Evolutionary conservation across 2,888 invertebrate genomes (phyloP), one percentile per base, ranked within the genome.

Genomic region (Archaeoteleia sp.): DNA sequence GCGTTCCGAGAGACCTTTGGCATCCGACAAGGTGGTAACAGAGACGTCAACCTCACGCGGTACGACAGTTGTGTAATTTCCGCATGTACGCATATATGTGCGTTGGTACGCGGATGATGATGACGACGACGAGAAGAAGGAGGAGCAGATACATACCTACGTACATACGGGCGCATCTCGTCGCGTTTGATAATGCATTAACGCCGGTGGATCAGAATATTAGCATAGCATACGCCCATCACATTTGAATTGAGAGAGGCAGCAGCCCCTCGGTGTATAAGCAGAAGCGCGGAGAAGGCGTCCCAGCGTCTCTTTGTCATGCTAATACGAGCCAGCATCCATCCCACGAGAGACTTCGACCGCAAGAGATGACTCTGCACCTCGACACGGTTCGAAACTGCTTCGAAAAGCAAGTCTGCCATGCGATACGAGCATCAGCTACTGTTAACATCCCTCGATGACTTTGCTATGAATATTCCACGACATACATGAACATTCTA

Each of bases 171-270:
- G 67, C 76, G 73, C 77, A 74, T 72, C 76, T 78, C 76, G 75
- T 74, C 78, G 76, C 76, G 81, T 82, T 82, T 82, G 83, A 83
- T 83, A 84, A 83, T 81, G 81, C 84, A 85, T 84, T 84, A 84
- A 82, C 84, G 81, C 82, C 78, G 76, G 76, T 78, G 80, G 81
- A 81, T 80, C 80, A 74, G 78, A 76, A 82, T 82, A 85, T 84
- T 83, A 84, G 82, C 85, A 84, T 84, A 84, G 82, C 84, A 78
- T 83, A 84, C 85, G 84, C 83, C 83, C 84, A 83, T 82, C 83
- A 81, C 83, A 79, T 85, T 83, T 83, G 84, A 84, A 85, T 85
- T 81, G 84, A 67, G 67, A 63, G 67, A 70, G 66, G 72, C 72
- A 73, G 72, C 74, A 73, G 74, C 78, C 72, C 74, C 73, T 76